Conservation (phyloP, 2,888 invertebrate species). For the Scrobipalpa atriplicella region DNA sequence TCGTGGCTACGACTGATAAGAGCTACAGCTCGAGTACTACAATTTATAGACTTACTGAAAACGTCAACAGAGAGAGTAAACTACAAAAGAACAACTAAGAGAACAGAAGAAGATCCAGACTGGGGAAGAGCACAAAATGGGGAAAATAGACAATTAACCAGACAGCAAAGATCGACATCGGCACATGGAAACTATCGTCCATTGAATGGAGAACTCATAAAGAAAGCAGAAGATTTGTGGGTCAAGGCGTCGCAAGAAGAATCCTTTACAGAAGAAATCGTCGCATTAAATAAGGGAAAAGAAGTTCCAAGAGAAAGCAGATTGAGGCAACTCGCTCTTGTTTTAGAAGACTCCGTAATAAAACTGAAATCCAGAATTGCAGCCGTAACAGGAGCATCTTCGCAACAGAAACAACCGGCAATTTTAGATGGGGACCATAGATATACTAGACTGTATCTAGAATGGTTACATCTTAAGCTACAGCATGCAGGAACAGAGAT, state of each 20-base stretch:
- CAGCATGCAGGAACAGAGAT: conserved; percentile 24
- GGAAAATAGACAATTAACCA: not conserved
- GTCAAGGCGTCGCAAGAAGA: conserved; percentile 10
- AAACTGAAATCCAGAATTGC: conserved; percentile 15
- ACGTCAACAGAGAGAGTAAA: not conserved
- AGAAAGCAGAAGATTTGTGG: not conserved
- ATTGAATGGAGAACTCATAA: not conserved
- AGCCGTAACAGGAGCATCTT: not conserved
- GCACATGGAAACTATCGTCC: not conserved
- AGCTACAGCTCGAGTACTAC: conserved; percentile 22
- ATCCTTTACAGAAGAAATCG: conserved; percentile 7
- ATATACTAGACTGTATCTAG: conserved; percentile 19
- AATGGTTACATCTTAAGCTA: conserved; percentile 20
- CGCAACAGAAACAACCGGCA: conserved; percentile 1
- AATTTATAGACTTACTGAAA: conserved; percentile 20
- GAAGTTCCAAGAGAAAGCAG: conserved; percentile 4
- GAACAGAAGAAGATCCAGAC: conserved; percentile 4
- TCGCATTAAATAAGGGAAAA: not conserved
- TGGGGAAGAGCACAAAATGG: not conserved
- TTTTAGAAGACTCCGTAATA: conserved; percentile 15
- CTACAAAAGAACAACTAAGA: not conserved
- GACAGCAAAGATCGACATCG: too few species aligned
- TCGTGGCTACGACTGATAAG: conserved; percentile 24
- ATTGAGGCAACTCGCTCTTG: not conserved
- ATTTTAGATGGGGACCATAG: conserved; percentile 25